These are phyloP conservation scores for Sinocyclocheilus maitianheensis DNA, from an alignment of 2,113 vertebrate species.

Conservation along the genomic window DNA sequence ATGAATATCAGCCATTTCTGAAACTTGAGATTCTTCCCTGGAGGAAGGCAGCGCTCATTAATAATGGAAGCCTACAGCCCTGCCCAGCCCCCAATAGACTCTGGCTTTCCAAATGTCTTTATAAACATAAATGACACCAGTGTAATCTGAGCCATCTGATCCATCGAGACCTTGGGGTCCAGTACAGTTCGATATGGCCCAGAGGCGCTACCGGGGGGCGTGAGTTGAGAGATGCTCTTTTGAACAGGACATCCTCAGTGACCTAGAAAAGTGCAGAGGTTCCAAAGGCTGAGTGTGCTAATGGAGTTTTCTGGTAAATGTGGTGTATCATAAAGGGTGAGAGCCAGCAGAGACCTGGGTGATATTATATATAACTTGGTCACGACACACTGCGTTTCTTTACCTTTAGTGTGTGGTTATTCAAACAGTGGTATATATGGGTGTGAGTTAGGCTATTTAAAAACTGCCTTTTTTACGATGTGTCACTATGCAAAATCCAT, in stretches of 20 bases:
- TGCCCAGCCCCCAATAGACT: conserved; percentile 12
- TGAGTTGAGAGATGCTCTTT: background rate
- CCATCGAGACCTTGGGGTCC: background rate
- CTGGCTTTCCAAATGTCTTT: conserved; percentile 31
- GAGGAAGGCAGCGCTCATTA: conserved; percentile 28
- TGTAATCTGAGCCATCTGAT: conserved; percentile 13
- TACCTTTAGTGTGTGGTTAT: background rate
- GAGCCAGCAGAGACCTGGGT: background rate
- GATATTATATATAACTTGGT: conserved; percentile 1
- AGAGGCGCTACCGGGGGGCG: background rate
- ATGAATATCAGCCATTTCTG: conserved; percentile 34
- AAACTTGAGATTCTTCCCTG: conserved; percentile 23
- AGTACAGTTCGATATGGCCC: background rate
- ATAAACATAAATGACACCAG: conserved; percentile 2
- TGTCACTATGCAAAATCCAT: background rate
- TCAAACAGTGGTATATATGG: background rate
- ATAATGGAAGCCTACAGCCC: conserved; percentile 41
- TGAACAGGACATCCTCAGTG: background rate
- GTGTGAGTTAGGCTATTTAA: background rate
- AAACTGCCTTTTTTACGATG: background rate
- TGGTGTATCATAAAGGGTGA: conserved; percentile 2
- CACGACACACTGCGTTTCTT: background rate
- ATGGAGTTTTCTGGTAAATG: conserved; percentile 17
- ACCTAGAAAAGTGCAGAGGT: conserved; percentile 21
- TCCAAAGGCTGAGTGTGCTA: background rate